Evolutionary conservation across 2,888 invertebrate genomes (phyloP), one percentile per base, ranked within the genome.

Genomic region (Ceramica pisi): DNA sequence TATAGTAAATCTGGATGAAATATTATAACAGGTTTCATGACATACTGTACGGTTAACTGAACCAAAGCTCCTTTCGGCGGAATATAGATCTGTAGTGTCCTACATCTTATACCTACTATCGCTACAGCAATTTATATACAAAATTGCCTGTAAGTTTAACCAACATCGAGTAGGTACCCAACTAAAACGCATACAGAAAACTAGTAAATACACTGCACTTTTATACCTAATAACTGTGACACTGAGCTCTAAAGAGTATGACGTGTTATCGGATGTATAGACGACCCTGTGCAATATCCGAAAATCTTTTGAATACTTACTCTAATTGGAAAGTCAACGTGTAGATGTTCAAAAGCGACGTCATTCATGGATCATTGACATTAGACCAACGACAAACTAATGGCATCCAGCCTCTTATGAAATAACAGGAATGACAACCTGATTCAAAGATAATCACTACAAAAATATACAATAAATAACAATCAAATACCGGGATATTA

Each of bases 401-500:
- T 41, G 2, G 38, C 2, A 19, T 14, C 23, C 14, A 41, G 19
- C 23, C 19, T 31, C 12, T 23, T 51, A 31, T 14, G n/a, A 44
- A 59, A 53, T 51, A 23, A 21, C 44, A 50, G 12, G 8, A 57
- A 57, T 62, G 19, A 23, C 38, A 35, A 14, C 10, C 21, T 5
- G 31, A 63, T 59, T 76, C 31, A 65, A 65, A 65, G 10, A 64
- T 38, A 65, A 71, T 71, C 56, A 71, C 51, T 51, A 61, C 56
- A 38, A 66, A 66, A 46, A 48, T 44, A 50, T n/a, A 65, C 10
- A 75, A 56, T 75, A 61, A 76, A 71, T 57, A 71, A 78, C 55
- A 26, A 69, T 57, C 6, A 53, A 72, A 68, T 38, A 57, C 70
- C 71, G 64, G 78, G 72, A 77, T 69, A 78, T 78, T 81, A 72